Evolutionary conservation across 2,888 invertebrate genomes (phyloP), one percentile per base, ranked within the genome.

Genomic region (Orthosia cruda): DNA sequence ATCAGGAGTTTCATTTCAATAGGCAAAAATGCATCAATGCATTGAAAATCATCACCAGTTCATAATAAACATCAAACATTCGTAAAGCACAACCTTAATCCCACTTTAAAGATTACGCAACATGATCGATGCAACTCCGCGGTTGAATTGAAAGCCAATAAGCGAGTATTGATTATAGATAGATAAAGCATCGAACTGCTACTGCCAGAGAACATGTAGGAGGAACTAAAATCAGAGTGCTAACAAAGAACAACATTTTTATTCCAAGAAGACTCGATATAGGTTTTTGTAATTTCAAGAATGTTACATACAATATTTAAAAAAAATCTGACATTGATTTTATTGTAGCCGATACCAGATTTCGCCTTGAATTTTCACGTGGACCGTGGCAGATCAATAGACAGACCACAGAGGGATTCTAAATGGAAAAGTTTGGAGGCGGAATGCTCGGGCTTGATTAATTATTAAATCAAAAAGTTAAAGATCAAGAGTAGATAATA

Each of bases 161-260:
- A 84, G 58, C 64, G 68, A 74, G 62, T 80, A 83, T 82, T 81
- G 87, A 87, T 84, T 80, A 76, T 65, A 82, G 78, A 73, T 64
- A 81, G 75, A 81, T 77, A 82, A 77, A 72, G 58, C 65, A 70
- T 61, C 61, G 61, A 63, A 74, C 67, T 57, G 71, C 71, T 65
- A 55, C 54, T 32, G 18, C 49, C 32, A 47, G 23, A 32, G 52
- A 64, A 74, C 80, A 65, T 52, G 47, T 47, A 57, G 20, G 52
- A 66, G 12, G 18, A 50, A 52, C 32, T 13, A 57, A n/a, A 26
- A 52, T 32, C n/a, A 11, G 45, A 69, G 50, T 54, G 54, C 40
- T 73, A 4, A 23, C 20, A 23, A 15, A 3, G 7, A 9, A 40
- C 40, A 40, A 40, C 7, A 40, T 40, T 9, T 40, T 40, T 40